Conservation (phyloP, 2,113 vertebrate species). For the Raphicerus campestris region DNA sequence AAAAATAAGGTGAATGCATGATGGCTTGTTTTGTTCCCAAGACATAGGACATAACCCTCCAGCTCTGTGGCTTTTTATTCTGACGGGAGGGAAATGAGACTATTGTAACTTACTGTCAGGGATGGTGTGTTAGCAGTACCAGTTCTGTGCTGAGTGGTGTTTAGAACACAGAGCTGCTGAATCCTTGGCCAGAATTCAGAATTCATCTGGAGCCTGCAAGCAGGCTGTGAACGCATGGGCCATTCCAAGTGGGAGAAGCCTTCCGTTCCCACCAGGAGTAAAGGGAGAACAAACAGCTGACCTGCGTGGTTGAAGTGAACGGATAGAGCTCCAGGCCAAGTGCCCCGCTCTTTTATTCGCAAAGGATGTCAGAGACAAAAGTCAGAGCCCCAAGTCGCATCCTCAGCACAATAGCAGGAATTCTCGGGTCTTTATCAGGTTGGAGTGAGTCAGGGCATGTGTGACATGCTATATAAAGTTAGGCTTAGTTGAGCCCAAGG, state of each 20-base stretch:
- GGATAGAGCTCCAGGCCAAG: not conserved
- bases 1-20: not conserved
- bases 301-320: not conserved
- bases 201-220: not conserved
- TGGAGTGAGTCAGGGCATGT: not conserved
- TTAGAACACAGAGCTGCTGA: not conserved
- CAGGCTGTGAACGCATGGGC: not conserved
- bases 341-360: not conserved
- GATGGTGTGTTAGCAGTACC: not conserved
- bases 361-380: not conserved
- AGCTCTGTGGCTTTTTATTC: constrained; percentile 3
- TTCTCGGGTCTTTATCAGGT: not conserved
- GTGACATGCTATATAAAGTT: not conserved
- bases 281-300: not conserved
- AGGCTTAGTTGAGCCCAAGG: not conserved
- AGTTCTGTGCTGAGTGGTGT: not conserved
- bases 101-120: not conserved
- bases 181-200: not conserved
- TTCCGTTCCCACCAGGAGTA: not conserved
- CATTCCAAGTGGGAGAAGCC: not conserved
- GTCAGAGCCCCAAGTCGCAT: not conserved
- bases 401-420: not conserved
- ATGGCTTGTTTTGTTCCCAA: not conserved
- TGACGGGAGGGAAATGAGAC: constrained; percentile 25
- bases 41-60: not conserved